Conservation (phyloP, 2,797 vertebrate genomes). For the Meriones psammophilus region DNA sequence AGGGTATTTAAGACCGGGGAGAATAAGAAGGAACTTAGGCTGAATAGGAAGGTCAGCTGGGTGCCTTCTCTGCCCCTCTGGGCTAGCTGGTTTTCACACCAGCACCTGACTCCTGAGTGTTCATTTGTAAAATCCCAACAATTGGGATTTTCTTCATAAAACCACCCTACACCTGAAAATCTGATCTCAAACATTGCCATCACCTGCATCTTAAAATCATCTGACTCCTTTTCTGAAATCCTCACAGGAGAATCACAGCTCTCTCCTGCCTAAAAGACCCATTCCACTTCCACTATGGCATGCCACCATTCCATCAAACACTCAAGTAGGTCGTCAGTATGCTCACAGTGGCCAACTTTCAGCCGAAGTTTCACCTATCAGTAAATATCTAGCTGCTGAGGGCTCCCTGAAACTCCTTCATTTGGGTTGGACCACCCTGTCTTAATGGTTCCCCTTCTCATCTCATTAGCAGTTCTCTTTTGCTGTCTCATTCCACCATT, state of each 20-base stretch:
- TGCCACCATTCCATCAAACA: too few species aligned
- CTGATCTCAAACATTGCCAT: neutral
- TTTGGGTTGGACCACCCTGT: neutral
- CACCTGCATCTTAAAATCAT: neutral
- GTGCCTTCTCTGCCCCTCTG: too few species aligned
- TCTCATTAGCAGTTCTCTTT: neutral
- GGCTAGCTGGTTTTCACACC: too few species aligned
- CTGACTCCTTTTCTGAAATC: neutral
- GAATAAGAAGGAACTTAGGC: too few species aligned
- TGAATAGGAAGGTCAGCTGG: too few species aligned
- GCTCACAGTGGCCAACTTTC: neutral
- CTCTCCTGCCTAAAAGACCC: neutral
- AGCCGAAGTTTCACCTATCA: neutral
- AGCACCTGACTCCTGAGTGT: too few species aligned
- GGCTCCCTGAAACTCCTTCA: neutral
- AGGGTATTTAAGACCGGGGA: too few species aligned
- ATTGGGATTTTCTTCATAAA: too few species aligned
- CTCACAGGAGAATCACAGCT: neutral
- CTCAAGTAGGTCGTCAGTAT: neutral
- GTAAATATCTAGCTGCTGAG: neutral
- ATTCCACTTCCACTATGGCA: neutral
- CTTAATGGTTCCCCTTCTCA: neutral
- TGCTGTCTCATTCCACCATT: neutral
- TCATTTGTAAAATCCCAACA: too few species aligned
- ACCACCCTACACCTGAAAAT: neutral